Base-by-base conservation (phyloP, 2,113 vertebrate species). In the Heterotis niloticus region DNA sequence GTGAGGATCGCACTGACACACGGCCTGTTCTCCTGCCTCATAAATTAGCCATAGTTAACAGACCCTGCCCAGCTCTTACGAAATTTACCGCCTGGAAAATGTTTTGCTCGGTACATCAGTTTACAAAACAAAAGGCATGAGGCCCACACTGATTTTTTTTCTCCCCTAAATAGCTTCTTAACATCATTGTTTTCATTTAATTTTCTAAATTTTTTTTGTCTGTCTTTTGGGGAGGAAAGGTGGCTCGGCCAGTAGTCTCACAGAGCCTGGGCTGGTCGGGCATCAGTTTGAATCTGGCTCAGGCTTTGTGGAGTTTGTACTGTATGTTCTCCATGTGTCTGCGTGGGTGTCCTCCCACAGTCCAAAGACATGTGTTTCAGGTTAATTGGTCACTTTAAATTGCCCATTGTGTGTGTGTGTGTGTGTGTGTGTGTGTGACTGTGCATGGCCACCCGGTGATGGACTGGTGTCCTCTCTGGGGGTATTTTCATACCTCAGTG, bases 361-460 rank as follows among this genome's bases (percentile, higher is more conserved):
- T n/a, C n/a, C n/a, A n/a, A n/a, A n/a, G n/a, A n/a, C n/a, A n/a
- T n/a, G n/a, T n/a, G n/a, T n/a, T n/a, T n/a, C n/a, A n/a, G n/a
- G n/a, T n/a, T n/a, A n/a, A n/a, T n/a, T n/a, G n/a, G n/a, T 69
- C n/a, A n/a, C n/a, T n/a, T n/a, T n/a, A n/a, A n/a, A n/a, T n/a
- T n/a, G n/a, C n/a, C n/a, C n/a, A n/a, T 16, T 34, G 26, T 7
- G 11, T 34, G 66, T 69, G 26, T 69, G 26, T 69, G 67, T 16
- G 67, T 69, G 66, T 69, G 67, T 69, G 24, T 69, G 67, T 69
- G n/a, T n/a, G n/a, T n/a, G n/a, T n/a, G n/a, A n/a, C n/a, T n/a
- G n/a, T n/a, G n/a, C n/a, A n/a, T n/a, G n/a, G n/a, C n/a, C n/a
- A 44, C 34, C 34, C 34, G 2, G 34, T 7, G 34, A 44, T 44